Evolutionary conservation across 1,140 invertebrate species (phyloP), one percentile per base, ranked within the genome.

Genomic region (Tetraneura akinire): DNA sequence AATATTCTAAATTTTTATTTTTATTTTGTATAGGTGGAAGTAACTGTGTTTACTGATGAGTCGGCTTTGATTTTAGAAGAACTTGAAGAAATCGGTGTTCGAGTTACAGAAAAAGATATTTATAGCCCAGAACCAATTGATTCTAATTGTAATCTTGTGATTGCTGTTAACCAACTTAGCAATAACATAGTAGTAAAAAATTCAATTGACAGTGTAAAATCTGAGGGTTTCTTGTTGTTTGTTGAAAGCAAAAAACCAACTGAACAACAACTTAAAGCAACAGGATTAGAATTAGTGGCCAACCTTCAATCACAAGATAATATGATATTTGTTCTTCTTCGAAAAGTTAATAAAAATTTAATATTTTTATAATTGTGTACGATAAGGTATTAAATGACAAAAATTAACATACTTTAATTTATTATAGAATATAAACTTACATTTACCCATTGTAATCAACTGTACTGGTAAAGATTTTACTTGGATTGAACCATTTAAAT

Each of bases 401-500:
- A 57, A 89, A 81, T 85, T 87, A 49, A 89, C 89, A 71, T 55
- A 91, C 11, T 83, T 92, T 23, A 84, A 91, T 8, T 89, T 90
- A 14, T 51, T 42, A 6, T 55, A 80, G 78, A 51, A 21, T 10
- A 62, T 70, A 0, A 62, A 53, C 26, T 37, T 21, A 4, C 13
- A 45, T 0, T 0, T 14, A 8, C 62, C 62, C 1, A 80, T 80
- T 26, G 83, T 91, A 0, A 88, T 91, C 70, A 82, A 88, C 76
- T 87, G 91, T 37, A 90, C 88, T 1, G 91, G 91, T 82, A 90
- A 88, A 68, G 89, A 89, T 81, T 93, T 91, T 83, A 84, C 84
- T 4, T 98, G 96, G 96, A 89, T 97, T 13, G 92, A 94, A 64
- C 86, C 88, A 1, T 84, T 96, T 0, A 95, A 95, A 84, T 87